Evolutionary conservation across 2,888 invertebrate species (phyloP).

Genomic region (Euphydryas editha): DNA sequence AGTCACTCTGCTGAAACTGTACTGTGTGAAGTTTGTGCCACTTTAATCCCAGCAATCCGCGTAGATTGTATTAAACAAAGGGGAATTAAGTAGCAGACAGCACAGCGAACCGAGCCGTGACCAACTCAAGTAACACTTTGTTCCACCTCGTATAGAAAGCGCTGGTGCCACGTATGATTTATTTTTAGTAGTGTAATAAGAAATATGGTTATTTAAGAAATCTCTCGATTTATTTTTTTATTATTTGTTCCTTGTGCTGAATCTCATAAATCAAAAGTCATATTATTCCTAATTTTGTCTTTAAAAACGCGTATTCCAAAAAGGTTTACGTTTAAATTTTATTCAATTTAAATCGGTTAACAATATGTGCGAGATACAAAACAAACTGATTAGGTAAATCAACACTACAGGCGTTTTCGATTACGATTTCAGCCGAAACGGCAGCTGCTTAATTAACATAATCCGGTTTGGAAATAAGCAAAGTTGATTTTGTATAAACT

Average conservation of each 20-base stretch:
- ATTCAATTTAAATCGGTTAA: constrained; percentile 43
- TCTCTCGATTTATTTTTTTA: constrained; percentile 5
- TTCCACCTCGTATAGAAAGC: constrained; percentile 43
- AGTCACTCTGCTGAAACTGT: constrained; percentile 12
- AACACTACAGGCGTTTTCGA: constrained; percentile 65
- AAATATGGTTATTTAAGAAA: constrained; percentile 24
- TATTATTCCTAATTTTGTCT: not conserved
- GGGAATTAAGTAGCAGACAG: constrained; percentile 69
- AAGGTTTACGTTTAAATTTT: constrained; percentile 33
- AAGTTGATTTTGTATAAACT: constrained; percentile 68
- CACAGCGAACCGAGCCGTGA: constrained; percentile 61
- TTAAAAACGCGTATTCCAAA: not conserved
- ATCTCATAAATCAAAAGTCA: not conserved
- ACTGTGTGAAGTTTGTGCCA: constrained; percentile 46
- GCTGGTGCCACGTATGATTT: constrained; percentile 22
- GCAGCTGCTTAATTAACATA: constrained; percentile 68
- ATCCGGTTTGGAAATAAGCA: constrained; percentile 65
- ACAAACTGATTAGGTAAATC: constrained; percentile 69
- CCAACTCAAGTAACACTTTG: constrained; percentile 61
- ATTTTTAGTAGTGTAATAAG: constrained; percentile 28
- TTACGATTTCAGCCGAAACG: constrained; percentile 63
- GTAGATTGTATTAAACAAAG: constrained; percentile 74
- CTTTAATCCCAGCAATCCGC: constrained; percentile 62
- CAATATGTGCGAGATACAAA: constrained; percentile 52
- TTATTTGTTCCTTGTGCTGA: not conserved